Evolutionary conservation across 2,113 vertebrate genomes (phyloP), one percentile per base, ranked within the genome.

Genomic region (Oryzias melastigma): DNA sequence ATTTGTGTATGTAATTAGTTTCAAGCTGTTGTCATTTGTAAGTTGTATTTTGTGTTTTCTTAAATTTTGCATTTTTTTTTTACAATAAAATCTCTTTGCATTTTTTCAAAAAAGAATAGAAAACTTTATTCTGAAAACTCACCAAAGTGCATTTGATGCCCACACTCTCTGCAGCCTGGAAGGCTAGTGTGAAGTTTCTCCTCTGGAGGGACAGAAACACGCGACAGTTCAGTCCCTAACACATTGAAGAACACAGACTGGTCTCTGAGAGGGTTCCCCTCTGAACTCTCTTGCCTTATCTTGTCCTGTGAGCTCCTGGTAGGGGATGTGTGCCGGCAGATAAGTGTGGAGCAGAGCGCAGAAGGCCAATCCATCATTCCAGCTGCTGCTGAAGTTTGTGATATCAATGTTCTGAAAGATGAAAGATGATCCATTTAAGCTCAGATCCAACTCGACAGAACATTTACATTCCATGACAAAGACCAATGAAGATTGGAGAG

Each of bases 371-470:
- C 96, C 96, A 1, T 98, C 96, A 0, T 98, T 98, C 97, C 97
- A 98, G 85, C 97, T 98, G 87, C 96, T 98, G 92, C 96, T 98
- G 90, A 98, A 98, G 89, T 98, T 98, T 10, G 96, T 98, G 71
- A 98, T 98, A 71, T 98, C 96, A 0, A 98, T 98, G 78, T 98
- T 98, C 96, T 98, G 77, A 19, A 68, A 71, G 53, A 60, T 35
- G n/a, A 77, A 35, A 4, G 4, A n/a, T 1, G 2, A 24, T 20
- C 16, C 12, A 24, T 46, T 68, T 58, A 27, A 55, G 57, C 63
- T 65, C 25, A 45, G 52, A 66, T 64, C 52, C 42, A 27, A 69
- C 16, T 18, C 0, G 18, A 75, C 52, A 44, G 56, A 52, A 62
- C 59, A 52, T 67, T 74, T 68, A 60, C 44, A 64, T 35, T 47